Base-by-base conservation (phyloP, 2,888 invertebrate species). In the Bombyx huttoni region DNA sequence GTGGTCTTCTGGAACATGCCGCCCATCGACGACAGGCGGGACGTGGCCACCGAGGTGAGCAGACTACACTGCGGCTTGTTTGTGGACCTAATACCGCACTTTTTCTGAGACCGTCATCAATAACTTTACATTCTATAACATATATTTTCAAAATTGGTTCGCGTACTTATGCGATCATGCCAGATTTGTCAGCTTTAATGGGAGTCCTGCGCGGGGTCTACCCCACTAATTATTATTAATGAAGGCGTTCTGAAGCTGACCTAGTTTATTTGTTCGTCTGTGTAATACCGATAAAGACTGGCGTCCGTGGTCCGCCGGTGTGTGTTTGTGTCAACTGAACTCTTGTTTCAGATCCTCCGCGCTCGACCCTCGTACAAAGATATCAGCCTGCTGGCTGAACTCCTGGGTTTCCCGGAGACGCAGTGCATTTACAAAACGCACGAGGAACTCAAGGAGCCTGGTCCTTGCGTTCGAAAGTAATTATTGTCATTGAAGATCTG, bases 1-100 rank as follows among this genome's bases (percentile, higher is more conserved):
- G 68, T 86, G 54, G 62, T 77, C 13, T 83, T 86, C 58, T 87
- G 87, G 87, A 87, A 87, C 64, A 67, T 85, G 58, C 81, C 81
- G 2, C 69, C 77, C 8, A 65, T 83, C 1, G 83, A 78, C 0
- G 77, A 86, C 58, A 66, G 86, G 45, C 65, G 66, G 54, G 68
- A 57, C 6, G 83, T 81, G 47, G 81, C 70, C 49, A 73, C 77
- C 0, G 87, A 87, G 80, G 87, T 86, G 58, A 3, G 1, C 13
- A 34, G 3, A 47, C 24, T 5, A 24, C 24, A 5, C 24, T 5
- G 24, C 24, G 24, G 24, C 24, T 5, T 24, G 24, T 24, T 0
- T 24, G 24, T 24, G 24, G 2, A 24, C 24, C 24, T 5, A 24
- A 24, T 24, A 24, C n/a, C n/a, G n/a, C n/a, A n/a, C n/a, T n/a